Evolutionary conservation across 2,113 vertebrate genomes (phyloP).

Genomic region (Dinomys branickii): DNA sequence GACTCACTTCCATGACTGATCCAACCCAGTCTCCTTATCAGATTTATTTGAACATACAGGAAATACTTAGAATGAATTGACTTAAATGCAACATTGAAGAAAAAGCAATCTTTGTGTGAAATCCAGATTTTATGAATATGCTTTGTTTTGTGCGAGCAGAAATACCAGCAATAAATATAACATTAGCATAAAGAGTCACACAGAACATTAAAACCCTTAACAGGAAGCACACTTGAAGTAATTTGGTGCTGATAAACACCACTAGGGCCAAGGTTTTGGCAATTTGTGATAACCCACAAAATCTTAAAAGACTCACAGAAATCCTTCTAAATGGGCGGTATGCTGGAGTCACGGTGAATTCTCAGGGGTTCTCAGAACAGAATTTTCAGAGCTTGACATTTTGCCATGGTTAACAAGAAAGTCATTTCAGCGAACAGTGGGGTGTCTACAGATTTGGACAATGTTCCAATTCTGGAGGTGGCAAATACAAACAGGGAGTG

Average conservation of each 20-base stretch:
- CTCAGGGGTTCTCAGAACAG: conserved; percentile 40
- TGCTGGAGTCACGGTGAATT: conserved; percentile 24
- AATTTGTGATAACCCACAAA: conserved; percentile 80
- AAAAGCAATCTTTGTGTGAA: conserved; percentile 75
- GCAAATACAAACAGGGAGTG: neutral
- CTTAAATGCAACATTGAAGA: conserved; percentile 72
- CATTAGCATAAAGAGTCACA: conserved; percentile 75
- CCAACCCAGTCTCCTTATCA: conserved; percentile 44
- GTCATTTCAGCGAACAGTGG: conserved; percentile 60
- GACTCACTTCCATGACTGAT: conserved; percentile 59
- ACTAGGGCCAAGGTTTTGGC: conserved; percentile 78
- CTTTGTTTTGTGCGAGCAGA: conserved; percentile 75
- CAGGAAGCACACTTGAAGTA: conserved; percentile 78
- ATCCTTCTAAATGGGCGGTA: conserved; percentile 58
- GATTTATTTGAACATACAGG: conserved; percentile 70
- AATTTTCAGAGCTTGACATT: conserved; percentile 66
- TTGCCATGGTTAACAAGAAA: conserved; percentile 65
- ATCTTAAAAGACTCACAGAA: conserved; percentile 73
- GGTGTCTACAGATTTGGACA: conserved; percentile 25
- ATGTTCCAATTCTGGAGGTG: conserved; percentile 29
- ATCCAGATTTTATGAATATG: conserved; percentile 77
- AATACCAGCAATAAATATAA: conserved; percentile 77
- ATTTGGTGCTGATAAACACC: conserved; percentile 83
- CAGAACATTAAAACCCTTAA: conserved; percentile 75
- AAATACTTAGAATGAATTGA: conserved; percentile 71